Percentiles rank a stretch among this genome's conserved stretches.
Conservation (phyloP, 2,888 invertebrate species). For the Hydraecia micacea region DNA sequence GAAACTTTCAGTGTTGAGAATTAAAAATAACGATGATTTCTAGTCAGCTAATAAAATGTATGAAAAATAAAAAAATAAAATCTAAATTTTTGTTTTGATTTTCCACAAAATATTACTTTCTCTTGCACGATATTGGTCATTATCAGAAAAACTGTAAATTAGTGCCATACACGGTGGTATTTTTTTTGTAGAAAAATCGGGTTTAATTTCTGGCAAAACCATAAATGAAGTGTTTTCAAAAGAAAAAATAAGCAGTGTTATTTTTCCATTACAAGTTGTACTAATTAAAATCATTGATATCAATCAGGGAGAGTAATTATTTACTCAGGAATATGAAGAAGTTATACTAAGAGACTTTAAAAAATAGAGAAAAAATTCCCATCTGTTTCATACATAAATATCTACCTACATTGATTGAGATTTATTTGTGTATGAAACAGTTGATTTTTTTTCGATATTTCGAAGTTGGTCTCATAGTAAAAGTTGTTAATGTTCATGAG, state of each 20-base stretch:
- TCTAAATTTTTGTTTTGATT: background rate
- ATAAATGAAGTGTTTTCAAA: background rate
- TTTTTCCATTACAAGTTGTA: background rate
- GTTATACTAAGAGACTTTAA: background rate
- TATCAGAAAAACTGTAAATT: background rate
- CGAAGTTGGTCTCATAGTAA: rapidly evolving
- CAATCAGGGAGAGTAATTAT: background rate
- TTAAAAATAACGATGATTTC: background rate
- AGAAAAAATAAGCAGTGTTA: background rate
- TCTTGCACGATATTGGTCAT: background rate
- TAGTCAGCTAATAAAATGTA: background rate
- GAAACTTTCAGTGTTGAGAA: background rate
- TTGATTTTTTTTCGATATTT: background rate
- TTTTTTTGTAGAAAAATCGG: background rate
- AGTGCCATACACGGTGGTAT: background rate
- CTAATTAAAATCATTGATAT: background rate
- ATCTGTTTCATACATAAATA: background rate
- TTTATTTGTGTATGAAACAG: background rate
- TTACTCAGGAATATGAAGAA: background rate
- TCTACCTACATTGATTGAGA: background rate
- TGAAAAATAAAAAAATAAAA: background rate
- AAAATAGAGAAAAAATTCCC: background rate
- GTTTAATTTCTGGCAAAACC: background rate
- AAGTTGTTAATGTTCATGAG: slow-evolving; percentile 3
- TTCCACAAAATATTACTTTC: background rate